These are phyloP conservation scores for Salvelinus sp. DNA, from an alignment of 2,113 vertebrate species.

Conservation along the genomic window DNA sequence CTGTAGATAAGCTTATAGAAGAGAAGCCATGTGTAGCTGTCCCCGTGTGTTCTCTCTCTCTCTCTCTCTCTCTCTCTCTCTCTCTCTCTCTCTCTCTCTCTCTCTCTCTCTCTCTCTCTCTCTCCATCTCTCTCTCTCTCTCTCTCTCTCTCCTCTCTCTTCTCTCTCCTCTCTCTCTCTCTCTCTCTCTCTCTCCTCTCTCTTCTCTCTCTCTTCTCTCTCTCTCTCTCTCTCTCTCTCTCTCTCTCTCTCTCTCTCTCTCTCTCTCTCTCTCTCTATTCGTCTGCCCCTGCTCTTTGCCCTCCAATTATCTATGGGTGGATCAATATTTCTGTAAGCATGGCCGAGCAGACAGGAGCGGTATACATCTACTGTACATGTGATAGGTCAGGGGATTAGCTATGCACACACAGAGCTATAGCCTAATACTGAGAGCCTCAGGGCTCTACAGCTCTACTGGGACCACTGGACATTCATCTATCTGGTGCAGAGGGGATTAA, in stretches of 20 bases:
- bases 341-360: slow-evolving; percentile 25
- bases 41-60: background rate
- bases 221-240: background rate
- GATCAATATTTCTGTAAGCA: slow-evolving; percentile 39
- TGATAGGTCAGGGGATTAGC: slow-evolving; percentile 38
- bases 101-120: background rate
- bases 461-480: background rate
- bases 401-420: slow-evolving; percentile 2
- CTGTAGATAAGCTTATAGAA: too few relatives aligned
- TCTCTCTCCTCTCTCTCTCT: too few relatives aligned
- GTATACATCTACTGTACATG: slow-evolving; percentile 45
- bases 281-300: background rate
- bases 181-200: too few relatives aligned
- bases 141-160: too few relatives aligned
- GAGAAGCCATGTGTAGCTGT: background rate
- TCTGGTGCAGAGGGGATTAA: background rate
- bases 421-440: background rate
- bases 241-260: background rate
- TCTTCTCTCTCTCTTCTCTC: too few relatives aligned
- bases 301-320: slow-evolving; percentile 29
- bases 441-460: background rate
- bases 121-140: too few relatives aligned
- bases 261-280: background rate
- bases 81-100: background rate
- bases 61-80: slow-evolving; percentile 2